Evolutionary conservation across 2,113 vertebrate species (phyloP).

Genomic region (Anas platyrhynchos): DNA sequence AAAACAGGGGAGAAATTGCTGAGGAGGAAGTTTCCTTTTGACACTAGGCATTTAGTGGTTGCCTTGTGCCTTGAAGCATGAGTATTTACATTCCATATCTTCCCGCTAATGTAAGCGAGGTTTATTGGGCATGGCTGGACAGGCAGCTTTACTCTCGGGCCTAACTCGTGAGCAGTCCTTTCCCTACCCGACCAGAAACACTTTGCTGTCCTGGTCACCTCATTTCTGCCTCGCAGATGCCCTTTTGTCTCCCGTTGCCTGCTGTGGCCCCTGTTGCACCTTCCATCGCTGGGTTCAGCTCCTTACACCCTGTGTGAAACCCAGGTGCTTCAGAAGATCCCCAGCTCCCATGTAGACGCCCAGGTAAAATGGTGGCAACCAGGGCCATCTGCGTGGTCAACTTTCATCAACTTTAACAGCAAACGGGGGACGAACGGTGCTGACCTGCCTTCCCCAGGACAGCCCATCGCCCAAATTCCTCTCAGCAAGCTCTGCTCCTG

Average conservation of each 20-base stretch:
- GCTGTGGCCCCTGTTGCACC: background rate
- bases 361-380: background rate
- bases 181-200: background rate
- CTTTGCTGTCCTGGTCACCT: background rate
- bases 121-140: slow-evolving; percentile 34
- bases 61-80: slow-evolving; percentile 40
- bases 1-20: slow-evolving; percentile 40
- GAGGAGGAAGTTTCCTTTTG: slow-evolving; percentile 59
- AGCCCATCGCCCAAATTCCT: background rate
- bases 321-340: background rate
- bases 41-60: slow-evolving; percentile 54
- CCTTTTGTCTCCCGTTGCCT: background rate
- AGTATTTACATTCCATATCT: slow-evolving; percentile 60
- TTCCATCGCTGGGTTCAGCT: background rate
- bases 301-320: background rate
- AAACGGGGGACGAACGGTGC: background rate
- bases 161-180: background rate
- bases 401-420: background rate
- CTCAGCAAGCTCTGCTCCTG: background rate
- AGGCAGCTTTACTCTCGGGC: background rate
- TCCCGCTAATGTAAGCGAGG: background rate
- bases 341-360: background rate
- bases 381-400: rapidly evolving
- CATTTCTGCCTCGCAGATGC: background rate
- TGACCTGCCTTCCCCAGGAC: background rate